Base-by-base conservation (phyloP, 2,888 invertebrate genomes). In the Drosophila crucigera region DNA sequence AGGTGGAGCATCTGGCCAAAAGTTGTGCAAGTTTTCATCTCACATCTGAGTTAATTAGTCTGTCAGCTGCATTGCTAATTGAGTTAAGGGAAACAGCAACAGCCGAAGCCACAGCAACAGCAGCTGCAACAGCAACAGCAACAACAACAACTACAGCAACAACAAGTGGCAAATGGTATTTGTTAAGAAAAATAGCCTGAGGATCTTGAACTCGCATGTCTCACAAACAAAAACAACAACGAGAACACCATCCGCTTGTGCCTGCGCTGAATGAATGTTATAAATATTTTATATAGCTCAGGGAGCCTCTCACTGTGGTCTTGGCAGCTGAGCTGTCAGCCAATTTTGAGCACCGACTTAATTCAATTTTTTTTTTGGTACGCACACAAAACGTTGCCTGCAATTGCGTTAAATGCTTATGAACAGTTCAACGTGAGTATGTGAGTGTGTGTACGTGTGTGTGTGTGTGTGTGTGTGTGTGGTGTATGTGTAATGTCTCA, bases 31-130 rank as follows among this genome's bases (percentile, higher is more conserved):
- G 69, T 66, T 72, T 78, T 73, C 76, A 72, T 68, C 68, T 82
- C 67, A 71, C 86, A 68, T 67, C 83, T 76, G 72, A 83, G 89
- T 84, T 84, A 84, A 89, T 84, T 84, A 89, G 81, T 80, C 61
- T 84, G 85, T 63, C 84, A 84, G 87, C 89, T 89, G 89, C 84
- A 83, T 78, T 83, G 84, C 87, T 89, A 84, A 84, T 84, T 89
- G 81, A 86, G 84, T 84, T 85, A 68, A 76, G 64, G 68, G 43
- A 55, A 73, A 50, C 43, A 64, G 53, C 55, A 37, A 37, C 55
- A 55, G 7, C 37, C 28, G 33, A 25, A 37, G 54, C 55, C 37
- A 7, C 41, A 25, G 30, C 43, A 61, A n/a, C n/a, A 41, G n/a
- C 56, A 60, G 16, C 28, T 53, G 22, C 25, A 39, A 10, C 39